Percentiles rank a stretch among this genome's conserved stretches.
Conservation (phyloP, 2,888 invertebrate genomes). For the Cheilosia variabilis region DNA sequence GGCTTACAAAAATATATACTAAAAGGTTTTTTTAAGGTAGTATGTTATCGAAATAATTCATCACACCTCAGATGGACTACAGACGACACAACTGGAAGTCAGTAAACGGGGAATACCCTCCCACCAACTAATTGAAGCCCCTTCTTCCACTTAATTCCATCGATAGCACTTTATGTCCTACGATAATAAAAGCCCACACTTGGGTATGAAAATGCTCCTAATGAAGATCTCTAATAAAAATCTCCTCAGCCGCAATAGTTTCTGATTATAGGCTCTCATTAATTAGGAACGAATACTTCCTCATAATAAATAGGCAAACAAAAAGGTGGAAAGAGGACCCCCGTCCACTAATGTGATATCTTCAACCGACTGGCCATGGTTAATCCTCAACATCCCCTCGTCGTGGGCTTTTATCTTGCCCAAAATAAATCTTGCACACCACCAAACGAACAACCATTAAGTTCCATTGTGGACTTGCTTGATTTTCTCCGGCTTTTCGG, state of each 20-base stretch:
- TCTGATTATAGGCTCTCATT: slow-evolving; percentile 20
- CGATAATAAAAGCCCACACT: neutral
- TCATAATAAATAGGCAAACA: slow-evolving; percentile 49
- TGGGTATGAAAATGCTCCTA: neutral
- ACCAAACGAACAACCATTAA: neutral
- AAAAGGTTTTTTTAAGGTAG: too few species aligned
- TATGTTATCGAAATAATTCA: too few species aligned
- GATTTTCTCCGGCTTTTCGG: neutral
- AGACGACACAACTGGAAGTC: too few species aligned
- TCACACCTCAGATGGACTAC: too few species aligned
- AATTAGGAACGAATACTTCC: slow-evolving; percentile 43
- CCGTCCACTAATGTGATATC: slow-evolving; percentile 18
- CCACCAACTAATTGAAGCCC: neutral
- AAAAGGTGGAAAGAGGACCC: neutral
- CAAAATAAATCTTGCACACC: neutral
- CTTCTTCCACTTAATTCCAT: neutral
- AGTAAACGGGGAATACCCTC: too few species aligned
- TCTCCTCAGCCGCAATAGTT: neutral
- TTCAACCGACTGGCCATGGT: neutral
- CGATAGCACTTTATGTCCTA: neutral
- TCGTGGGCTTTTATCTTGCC: slow-evolving; percentile 8
- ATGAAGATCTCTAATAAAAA: neutral
- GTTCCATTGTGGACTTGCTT: slow-evolving; percentile 12
- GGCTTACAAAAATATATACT: too few species aligned
- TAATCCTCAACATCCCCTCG: neutral